These are phyloP conservation scores for Drosophila punjabiensis DNA, from an alignment of 1,140 invertebrate genomes.

Conservation along the genomic window DNA sequence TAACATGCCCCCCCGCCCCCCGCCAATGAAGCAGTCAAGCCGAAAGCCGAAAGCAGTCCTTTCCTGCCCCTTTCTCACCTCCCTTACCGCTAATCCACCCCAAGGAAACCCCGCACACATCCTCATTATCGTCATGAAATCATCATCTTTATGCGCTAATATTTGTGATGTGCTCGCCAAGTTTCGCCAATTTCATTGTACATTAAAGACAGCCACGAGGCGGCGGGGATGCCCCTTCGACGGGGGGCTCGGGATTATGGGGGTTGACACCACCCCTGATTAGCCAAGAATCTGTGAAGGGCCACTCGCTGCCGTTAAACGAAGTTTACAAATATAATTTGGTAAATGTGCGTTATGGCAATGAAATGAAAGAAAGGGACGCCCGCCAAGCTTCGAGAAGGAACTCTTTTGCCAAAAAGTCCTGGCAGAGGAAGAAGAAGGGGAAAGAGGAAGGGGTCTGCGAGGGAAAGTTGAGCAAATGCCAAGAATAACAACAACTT, in stretches of 20 bases:
- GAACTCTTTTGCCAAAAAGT: conserved; percentile 66
- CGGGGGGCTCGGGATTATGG: neutral
- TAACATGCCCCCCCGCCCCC: conserved; percentile 57
- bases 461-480: conserved; percentile 42
- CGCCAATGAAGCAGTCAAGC: conserved; percentile 50
- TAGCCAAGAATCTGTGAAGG: conserved; percentile 21
- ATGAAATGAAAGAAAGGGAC: conserved; percentile 61
- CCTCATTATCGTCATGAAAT: conserved; percentile 79
- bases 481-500: conserved; percentile 72
- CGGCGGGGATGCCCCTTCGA: neutral
- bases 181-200: conserved; percentile 78
- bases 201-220: conserved; percentile 64
- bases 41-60: conserved; percentile 32
- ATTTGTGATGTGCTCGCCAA: conserved; percentile 81
- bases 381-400: neutral
- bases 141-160: conserved; percentile 82
- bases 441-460: neutral
- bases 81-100: conserved; percentile 13
- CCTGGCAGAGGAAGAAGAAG: conserved; percentile 7
- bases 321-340: conserved; percentile 83
- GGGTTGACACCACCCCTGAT: conserved; percentile 11
- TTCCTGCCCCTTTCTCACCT: neutral
- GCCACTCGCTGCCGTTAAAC: conserved; percentile 39
- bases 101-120: conserved; percentile 45
- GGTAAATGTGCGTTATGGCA: conserved; percentile 80